These are phyloP conservation scores for Caradrina clavipalpis DNA, from an alignment of 2,888 invertebrate species.

Conservation along the genomic window DNA sequence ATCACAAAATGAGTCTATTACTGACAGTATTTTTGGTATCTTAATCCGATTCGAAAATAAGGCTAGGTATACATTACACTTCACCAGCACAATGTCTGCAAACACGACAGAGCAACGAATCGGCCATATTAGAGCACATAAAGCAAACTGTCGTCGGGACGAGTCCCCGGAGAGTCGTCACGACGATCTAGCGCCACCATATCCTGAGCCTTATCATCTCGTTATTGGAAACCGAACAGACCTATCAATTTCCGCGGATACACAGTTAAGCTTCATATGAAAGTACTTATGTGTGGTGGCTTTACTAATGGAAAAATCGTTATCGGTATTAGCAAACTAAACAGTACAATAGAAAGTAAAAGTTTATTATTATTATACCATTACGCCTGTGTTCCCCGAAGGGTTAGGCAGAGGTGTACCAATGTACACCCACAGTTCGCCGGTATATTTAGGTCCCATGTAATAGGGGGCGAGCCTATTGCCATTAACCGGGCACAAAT, in stretches of 20 bases:
- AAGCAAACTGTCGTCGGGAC: slow-evolving; percentile 68
- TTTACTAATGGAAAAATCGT: background rate
- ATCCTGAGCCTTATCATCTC: slow-evolving; percentile 77
- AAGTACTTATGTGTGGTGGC: background rate
- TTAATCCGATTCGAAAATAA: slow-evolving; percentile 22
- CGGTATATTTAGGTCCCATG: too few species aligned
- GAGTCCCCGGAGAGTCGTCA: slow-evolving; percentile 71
- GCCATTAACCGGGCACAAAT: too few species aligned
- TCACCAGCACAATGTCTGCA: slow-evolving; percentile 15
- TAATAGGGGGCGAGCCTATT: too few species aligned
- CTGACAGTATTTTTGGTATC: background rate
- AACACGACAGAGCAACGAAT: slow-evolving; percentile 57
- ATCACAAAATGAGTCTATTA: background rate
- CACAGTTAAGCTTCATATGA: slow-evolving; percentile 37
- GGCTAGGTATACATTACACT: slow-evolving; percentile 12
- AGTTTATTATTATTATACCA: too few species aligned
- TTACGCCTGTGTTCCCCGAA: too few species aligned
- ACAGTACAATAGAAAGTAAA: background rate
- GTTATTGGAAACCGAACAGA: slow-evolving; percentile 80
- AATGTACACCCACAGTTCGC: too few species aligned
- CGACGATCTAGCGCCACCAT: slow-evolving; percentile 66
- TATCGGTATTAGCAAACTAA: background rate
- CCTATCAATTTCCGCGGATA: slow-evolving; percentile 79
- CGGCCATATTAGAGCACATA: slow-evolving; percentile 75
- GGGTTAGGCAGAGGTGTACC: too few species aligned